Percentiles rank a stretch among this genome's conserved stretches.
Conservation (phyloP, 2,888 invertebrate species). For the Gymnosoma rotundatum region DNA sequence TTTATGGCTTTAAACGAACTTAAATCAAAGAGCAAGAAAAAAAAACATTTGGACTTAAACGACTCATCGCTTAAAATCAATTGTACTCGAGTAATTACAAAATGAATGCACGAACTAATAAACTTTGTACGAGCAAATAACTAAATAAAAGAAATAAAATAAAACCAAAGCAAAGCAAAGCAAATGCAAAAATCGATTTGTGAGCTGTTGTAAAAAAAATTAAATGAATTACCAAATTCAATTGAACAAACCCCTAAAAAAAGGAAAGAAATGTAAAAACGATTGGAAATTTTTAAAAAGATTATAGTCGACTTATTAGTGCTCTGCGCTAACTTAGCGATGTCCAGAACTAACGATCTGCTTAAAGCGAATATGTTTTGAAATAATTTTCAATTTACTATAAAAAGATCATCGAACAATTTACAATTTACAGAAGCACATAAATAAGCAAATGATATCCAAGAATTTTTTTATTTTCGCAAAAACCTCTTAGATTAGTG, state of each 20-base stretch:
- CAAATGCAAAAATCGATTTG: constrained; percentile 57
- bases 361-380: no score
- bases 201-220: constrained; percentile 54
- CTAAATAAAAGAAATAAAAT: constrained; percentile 34
- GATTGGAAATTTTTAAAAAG: neutral
- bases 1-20: constrained; percentile 68
- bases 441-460: no score
- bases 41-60: constrained; percentile 46
- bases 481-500: no score
- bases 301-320: neutral
- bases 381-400: no score
- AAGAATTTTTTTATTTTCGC: no score
- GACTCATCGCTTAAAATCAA: constrained; percentile 78
- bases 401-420: no score
- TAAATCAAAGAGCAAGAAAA: neutral
- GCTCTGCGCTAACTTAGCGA: neutral
- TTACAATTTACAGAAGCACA: no score
- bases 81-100: constrained; percentile 80
- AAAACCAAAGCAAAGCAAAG: constrained; percentile 12
- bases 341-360: no score
- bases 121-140: constrained; percentile 75
- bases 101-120: constrained; percentile 82
- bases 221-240: constrained; percentile 67
- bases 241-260: constrained; percentile 39
- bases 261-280: neutral